These are phyloP conservation scores for Enteromius viviparus DNA, from an alignment of 2,797 vertebrate genomes.

Conservation along the genomic window DNA sequence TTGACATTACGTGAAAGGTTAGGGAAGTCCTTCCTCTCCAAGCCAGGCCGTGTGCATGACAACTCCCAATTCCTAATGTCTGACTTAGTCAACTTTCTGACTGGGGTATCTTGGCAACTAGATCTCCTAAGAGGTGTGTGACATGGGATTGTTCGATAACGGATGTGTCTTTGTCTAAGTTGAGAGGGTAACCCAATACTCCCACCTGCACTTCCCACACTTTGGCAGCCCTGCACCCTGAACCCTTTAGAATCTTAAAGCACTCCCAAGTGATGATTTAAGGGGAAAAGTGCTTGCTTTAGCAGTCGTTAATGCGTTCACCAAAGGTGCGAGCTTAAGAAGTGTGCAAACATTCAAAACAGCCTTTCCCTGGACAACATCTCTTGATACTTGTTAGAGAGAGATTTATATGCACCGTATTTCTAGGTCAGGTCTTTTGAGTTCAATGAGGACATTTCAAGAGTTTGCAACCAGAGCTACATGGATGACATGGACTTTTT, in stretches of 20 bases:
- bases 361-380: neutral
- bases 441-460: neutral
- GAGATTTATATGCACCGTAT: neutral
- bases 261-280: neutral
- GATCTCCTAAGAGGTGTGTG: neutral
- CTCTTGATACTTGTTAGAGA: neutral
- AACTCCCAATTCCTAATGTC: neutral
- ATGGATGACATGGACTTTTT: neutral
- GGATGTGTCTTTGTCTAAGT: neutral
- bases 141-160: neutral
- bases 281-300: constrained; percentile 3
- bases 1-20: neutral
- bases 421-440: neutral
- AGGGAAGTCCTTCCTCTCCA: neutral
- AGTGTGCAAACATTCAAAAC: neutral
- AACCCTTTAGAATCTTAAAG: neutral
- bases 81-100: neutral
- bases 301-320: neutral
- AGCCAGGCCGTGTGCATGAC: neutral
- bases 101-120: neutral
- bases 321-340: neutral
- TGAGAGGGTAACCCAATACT: constrained; percentile 28
- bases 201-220: constrained; percentile 24
- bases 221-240: constrained; percentile 10
- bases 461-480: neutral